Conservation (phyloP, 1,140 invertebrate species). For the Trichonephila inaurata region DNA sequence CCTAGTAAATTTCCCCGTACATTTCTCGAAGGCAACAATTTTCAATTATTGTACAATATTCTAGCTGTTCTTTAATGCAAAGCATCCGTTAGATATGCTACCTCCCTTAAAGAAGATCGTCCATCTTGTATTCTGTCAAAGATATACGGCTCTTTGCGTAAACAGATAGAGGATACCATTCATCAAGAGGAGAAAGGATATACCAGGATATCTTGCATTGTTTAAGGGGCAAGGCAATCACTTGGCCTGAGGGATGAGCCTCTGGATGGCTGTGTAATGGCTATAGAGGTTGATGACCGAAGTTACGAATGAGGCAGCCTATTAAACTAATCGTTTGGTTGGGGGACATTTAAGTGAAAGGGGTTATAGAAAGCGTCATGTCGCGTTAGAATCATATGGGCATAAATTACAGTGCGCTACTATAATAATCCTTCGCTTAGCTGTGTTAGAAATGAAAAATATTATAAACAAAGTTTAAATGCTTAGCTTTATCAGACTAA, state of each 20-base stretch:
- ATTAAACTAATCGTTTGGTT: conserved; percentile 41
- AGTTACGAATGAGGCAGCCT: background rate
- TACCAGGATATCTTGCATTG: conserved; percentile 39
- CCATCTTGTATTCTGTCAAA: conserved; percentile 37
- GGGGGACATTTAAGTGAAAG: background rate
- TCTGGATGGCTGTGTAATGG: background rate
- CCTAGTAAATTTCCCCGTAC: no score
- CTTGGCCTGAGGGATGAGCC: background rate
- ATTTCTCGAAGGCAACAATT: background rate
- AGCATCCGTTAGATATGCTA: background rate
- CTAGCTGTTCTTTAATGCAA: conserved; percentile 8
- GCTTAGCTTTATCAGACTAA: no score
- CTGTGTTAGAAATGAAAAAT: no score
- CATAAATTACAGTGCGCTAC: no score
- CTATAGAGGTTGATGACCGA: background rate
- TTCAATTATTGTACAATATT: background rate
- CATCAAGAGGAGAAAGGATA: conserved; percentile 35
- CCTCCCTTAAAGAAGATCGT: conserved; percentile 43
- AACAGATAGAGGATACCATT: conserved; percentile 53
- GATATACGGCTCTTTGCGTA: conserved; percentile 30
- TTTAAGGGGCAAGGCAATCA: conserved; percentile 12
- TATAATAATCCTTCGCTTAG: no score
- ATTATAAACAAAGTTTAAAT: no score
- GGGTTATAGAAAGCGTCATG: background rate
- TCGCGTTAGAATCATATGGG: no score